Evolutionary conservation across 2,797 vertebrate genomes (phyloP), one percentile per base, ranked within the genome.

Genomic region (Pterois miles): DNA sequence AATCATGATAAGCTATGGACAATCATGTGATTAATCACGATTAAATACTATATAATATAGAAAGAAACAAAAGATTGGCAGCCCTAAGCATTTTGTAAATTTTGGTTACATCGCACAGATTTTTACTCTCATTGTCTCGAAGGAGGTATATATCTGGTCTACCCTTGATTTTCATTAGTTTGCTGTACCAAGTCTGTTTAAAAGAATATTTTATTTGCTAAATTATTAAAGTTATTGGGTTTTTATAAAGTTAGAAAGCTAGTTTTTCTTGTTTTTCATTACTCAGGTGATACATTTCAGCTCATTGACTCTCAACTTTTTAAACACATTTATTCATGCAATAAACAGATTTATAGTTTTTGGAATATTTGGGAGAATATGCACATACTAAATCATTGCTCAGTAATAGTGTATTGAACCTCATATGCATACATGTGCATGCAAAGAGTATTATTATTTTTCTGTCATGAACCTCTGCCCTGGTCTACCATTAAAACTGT

Each of bases 361-460:
- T 36, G 58, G 29, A 63, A 66, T 68, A 76, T 60, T 71, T 70
- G 9, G 33, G 20, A 73, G 62, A 67, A 74, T 78, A 65, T 48
- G 64, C 48, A 69, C 56, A 31, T 72, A 34, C 54, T 62, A 63
- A 77, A 71, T 80, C 23, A 57, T 31, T 9, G 13, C 25, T 34
- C 29, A 36, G n/a, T 74, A 46, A 60, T 46, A 78, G 20, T 60
- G 20, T 52, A 25, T 13, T 25, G 11, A 52, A 48, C 8, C 6
- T 36, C 33, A 46, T 36, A 22, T 58, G 10, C 31, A 65, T 31
- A 34, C 29, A 71, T 31, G 22, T 25, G 11, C 36, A 60, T 2
- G 12, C 33, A 22, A 13, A 40, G 27, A 50, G 25, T 25, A 50
- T 52, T 16, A 52, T 36, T 62, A 38, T 71, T 56, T 57, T 23